These are phyloP conservation scores for Gymnoscopelus microlampas DNA, from an alignment of 2,797 vertebrate genomes.

Conservation along the genomic window DNA sequence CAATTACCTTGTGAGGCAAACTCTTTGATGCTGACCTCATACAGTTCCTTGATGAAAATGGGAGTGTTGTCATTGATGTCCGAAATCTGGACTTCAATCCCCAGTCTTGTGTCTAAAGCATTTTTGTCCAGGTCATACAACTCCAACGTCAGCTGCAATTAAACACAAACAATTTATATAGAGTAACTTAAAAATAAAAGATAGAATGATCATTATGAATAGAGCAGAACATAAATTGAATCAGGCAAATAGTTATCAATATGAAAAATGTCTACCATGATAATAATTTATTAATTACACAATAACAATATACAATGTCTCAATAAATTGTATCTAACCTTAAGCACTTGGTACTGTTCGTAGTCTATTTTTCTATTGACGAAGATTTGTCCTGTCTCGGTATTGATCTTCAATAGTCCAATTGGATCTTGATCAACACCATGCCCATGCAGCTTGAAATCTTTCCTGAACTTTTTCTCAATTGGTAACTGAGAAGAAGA, in stretches of 20 bases:
- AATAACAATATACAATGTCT: background rate
- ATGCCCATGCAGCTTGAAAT: conserved; percentile 52
- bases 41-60: conserved; percentile 26
- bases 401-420: conserved; percentile 54
- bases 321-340: conserved; percentile 41
- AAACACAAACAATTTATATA: background rate
- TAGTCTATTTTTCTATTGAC: conserved; percentile 64
- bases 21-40: conserved; percentile 57
- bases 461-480: background rate
- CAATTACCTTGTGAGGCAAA: conserved; percentile 70
- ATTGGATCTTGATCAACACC: conserved; percentile 67
- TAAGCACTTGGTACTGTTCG: conserved; percentile 47
- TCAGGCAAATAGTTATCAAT: no score
- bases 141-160: conserved; percentile 66
- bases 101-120: conserved; percentile 55
- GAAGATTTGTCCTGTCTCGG: conserved; percentile 31
- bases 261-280: no score
- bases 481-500: conserved; percentile 54
- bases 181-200: no score
- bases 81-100: conserved; percentile 63
- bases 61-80: conserved; percentile 80
- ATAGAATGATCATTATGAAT: no score
- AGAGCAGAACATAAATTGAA: no score
- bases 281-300: no score
- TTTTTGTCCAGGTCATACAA: conserved; percentile 21